Base-by-base conservation (phyloP, 2,797 vertebrate genomes). In the Lithobates sylvaticus region DNA sequence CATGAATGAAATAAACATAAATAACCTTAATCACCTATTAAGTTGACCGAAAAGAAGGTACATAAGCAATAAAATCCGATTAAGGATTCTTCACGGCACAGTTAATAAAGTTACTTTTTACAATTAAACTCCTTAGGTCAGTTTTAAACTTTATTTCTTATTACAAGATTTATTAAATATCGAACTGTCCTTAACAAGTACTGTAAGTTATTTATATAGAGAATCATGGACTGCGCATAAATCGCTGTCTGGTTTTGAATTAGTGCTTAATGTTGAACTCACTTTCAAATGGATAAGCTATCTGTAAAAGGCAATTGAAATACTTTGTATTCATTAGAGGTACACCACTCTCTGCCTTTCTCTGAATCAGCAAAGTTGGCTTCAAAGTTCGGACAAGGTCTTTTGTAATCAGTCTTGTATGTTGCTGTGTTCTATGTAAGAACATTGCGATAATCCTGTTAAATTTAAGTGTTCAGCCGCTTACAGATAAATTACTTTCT, bases 241-340 rank as follows among this genome's bases (percentile, higher is more conserved):
- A 72, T 71, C 23, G 18, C 21, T 47, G 47, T 83, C 39, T 74
- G 54, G 34, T 44, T 83, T 64, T 39, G 36, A 61, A 75, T 74
- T 64, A 74, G 81, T 75, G 26, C 80, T 76, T 44, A 83, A 50
- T 34, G 39, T 32, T 32, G 61, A 67, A 67, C 27, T 74, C 58
- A 74, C 71, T 64, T 74, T 75, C 72, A 23, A 34, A 72, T 83
- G 42, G 27, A 75, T 83, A 67, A 32, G 42, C 72, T 44, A 36
- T 83, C 27, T 76, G n/a, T 54, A 64, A 77, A 77, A 23, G 39
- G 74, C 65, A 84, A 84, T 69, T 76, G 64, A 68, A 68, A 67
- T 71, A 77, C 42, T 84, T 77, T 70, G 29, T 71, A 84, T 77
- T 84, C 83, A 84, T 84, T 77, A 77, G 61, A 34, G 67, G 74